phyloP scores from a whole-genome alignment of 1,140 invertebrate species.

The Berghia stephanieae region DNA sequence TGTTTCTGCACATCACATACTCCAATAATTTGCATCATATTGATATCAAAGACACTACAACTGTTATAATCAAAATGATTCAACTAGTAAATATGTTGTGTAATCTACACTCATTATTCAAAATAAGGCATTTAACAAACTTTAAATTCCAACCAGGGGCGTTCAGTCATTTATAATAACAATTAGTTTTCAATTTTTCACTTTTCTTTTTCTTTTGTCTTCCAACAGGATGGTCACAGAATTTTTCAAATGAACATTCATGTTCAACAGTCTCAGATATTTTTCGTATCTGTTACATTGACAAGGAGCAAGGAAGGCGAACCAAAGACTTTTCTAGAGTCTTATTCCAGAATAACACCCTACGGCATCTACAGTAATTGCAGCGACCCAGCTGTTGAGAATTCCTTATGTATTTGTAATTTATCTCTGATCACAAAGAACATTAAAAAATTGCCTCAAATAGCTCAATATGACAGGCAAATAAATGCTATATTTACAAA shows the following conservation, averaged over 20 bases:
- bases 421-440: not conserved
- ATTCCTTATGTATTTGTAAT: slow-evolving; percentile 50
- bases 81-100: no score
- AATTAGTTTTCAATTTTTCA: no score
- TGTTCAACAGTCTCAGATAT: slow-evolving; percentile 41
- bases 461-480: not conserved
- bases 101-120: no score
- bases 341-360: slow-evolving; percentile 45
- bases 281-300: slow-evolving; percentile 42
- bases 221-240: slow-evolving; percentile 36
- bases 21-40: no score
- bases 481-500: not conserved
- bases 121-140: no score
- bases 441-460: not conserved
- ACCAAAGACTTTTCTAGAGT: slow-evolving; percentile 29
- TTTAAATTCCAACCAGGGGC: no score
- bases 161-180: no score
- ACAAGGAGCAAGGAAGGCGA: not conserved
- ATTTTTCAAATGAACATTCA: slow-evolving; percentile 46
- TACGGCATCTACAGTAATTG: slow-evolving; percentile 46
- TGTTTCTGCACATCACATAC: no score
- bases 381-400: slow-evolving; percentile 44
- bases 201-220: no score
- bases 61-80: no score
- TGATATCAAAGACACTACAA: no score